Conservation (phyloP, 1,140 invertebrate species). For the Philaenus spumarius region DNA sequence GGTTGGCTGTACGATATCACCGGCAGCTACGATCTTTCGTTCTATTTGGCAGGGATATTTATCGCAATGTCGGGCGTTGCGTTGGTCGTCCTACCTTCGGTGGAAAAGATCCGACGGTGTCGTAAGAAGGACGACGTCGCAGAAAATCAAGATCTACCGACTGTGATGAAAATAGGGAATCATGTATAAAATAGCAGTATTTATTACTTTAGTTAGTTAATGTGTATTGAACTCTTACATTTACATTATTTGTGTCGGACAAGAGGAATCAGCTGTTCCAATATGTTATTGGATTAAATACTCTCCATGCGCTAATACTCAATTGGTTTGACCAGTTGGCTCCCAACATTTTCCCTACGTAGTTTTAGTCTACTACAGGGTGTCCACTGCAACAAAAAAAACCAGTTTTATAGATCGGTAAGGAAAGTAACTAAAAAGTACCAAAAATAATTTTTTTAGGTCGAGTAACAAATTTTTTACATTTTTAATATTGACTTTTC, state of each 20-base stretch:
- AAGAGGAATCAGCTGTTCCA: too few species aligned
- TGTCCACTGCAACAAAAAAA: too few species aligned
- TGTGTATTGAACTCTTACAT: neutral
- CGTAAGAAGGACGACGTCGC: neutral
- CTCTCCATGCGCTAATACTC: too few species aligned
- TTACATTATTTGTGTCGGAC: neutral
- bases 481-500: too few species aligned
- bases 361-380: too few species aligned
- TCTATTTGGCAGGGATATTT: conserved; percentile 79
- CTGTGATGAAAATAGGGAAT: neutral
- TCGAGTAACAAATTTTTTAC: too few species aligned
- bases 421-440: too few species aligned
- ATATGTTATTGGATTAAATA: too few species aligned
- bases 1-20: conserved; percentile 75
- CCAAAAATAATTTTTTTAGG: too few species aligned
- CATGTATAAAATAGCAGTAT: neutral
- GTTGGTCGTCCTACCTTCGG: conserved; percentile 54
- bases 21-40: conserved; percentile 71
- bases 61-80: conserved; percentile 77
- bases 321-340: too few species aligned
- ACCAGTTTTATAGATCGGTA: too few species aligned
- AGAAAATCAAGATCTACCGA: neutral
- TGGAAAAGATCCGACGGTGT: conserved; percentile 17
- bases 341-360: too few species aligned
- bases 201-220: neutral